Conservation (phyloP, 2,113 vertebrate species). For the Lepisosteus oculatus region DNA sequence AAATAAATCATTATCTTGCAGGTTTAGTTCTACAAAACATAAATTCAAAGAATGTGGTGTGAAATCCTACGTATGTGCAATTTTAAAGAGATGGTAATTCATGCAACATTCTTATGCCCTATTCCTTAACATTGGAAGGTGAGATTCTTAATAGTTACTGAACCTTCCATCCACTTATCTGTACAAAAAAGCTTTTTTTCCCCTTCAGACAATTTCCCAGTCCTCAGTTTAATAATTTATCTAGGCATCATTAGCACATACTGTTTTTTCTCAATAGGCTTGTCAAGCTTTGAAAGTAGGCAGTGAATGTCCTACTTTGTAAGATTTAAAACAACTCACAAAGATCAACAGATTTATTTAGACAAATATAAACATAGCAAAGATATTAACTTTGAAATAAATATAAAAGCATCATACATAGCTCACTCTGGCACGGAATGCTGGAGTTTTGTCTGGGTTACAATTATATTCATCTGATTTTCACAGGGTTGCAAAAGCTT, state of each 20-base stretch:
- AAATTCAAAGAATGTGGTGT: background rate
- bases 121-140: background rate
- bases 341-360: too few relatives aligned
- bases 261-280: background rate
- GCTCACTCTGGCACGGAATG: background rate
- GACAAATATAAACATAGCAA: background rate
- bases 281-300: background rate
- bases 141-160: background rate
- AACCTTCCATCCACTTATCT: background rate
- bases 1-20: too few relatives aligned
- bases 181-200: background rate
- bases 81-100: background rate
- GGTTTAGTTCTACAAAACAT: too few relatives aligned
- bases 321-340: background rate
- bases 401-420: too few relatives aligned
- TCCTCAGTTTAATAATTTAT: constrained; percentile 5
- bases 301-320: background rate
- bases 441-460: background rate
- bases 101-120: background rate
- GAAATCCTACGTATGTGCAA: background rate
- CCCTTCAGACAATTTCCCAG: background rate
- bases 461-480: background rate
- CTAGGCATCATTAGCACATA: background rate
- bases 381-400: background rate
- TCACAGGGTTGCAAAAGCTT: background rate